phyloP scores from a whole-genome alignment of 2,888 invertebrate species.

The Ochlodes sylvanus region DNA sequence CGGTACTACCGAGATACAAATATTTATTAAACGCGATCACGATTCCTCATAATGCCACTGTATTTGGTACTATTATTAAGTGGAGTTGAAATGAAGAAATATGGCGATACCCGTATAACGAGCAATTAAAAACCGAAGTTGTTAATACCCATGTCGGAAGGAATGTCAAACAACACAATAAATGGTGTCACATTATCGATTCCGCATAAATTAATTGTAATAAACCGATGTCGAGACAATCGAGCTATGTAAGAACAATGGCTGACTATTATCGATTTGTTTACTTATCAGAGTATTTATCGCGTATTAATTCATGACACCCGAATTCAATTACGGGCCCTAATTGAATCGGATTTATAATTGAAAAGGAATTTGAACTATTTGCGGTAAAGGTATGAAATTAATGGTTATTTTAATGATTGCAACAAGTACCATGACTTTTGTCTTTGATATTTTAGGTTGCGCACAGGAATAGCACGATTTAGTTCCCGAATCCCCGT shows the following conservation, averaged over 20 bases:
- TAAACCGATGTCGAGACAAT: not conserved
- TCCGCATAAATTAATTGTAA: conserved; percentile 18
- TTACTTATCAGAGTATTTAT: conserved; percentile 25
- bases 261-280: conserved; percentile 7
- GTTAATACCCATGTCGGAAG: conserved; percentile 43
- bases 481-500: too few species aligned
- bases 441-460: not conserved
- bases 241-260: conserved; percentile 11
- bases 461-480: too few species aligned
- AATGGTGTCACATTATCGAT: conserved; percentile 33
- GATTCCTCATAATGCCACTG: too few species aligned
- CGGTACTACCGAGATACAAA: too few species aligned
- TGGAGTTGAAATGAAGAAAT: too few species aligned
- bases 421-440: not conserved
- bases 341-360: not conserved
- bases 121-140: too few species aligned
- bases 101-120: too few species aligned
- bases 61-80: too few species aligned
- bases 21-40: too few species aligned
- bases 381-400: not conserved
- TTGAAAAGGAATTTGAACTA: conserved; percentile 14
- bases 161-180: conserved; percentile 40
- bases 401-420: not conserved
- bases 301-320: conserved; percentile 12
- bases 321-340: conserved; percentile 2